A percentile compares a stretch with the other conserved stretches of the same genome.
phyloP scores from a whole-genome alignment of 2,797 vertebrate species.

The Anguilla obscura region DNA sequence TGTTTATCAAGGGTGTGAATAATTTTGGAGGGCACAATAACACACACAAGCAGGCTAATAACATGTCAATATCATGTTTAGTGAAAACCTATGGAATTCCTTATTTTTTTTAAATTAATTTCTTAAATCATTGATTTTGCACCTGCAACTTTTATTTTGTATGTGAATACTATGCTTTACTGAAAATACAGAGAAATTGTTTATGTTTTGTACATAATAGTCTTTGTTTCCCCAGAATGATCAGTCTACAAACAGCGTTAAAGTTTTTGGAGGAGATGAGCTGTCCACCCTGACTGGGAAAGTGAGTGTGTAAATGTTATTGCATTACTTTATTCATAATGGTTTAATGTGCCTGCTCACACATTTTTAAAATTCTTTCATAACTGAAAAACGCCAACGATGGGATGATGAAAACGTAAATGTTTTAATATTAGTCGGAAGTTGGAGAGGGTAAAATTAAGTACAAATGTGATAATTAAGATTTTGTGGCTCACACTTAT shows the following conservation, averaged over 20 bases:
- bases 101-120: background rate
- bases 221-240: constrained; percentile 67
- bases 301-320: constrained; percentile 57
- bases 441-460: no score
- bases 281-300: constrained; percentile 74
- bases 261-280: constrained; percentile 78
- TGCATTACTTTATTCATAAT: background rate
- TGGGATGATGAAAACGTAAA: background rate
- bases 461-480: background rate
- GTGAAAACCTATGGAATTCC: background rate
- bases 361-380: background rate
- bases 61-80: background rate
- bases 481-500: no score
- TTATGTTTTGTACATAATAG: background rate
- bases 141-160: background rate
- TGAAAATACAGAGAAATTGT: background rate
- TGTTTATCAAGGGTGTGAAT: background rate
- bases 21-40: background rate
- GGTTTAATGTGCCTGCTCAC: background rate
- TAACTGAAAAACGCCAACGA: background rate
- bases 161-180: background rate
- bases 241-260: constrained; percentile 71
- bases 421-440: background rate
- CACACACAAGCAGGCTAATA: background rate
- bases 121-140: background rate